A percentile compares a stretch with the other conserved stretches of the same genome.
Evolutionary conservation across 2,797 vertebrate species (phyloP).

Genomic region (Girardinus metallicus): DNA sequence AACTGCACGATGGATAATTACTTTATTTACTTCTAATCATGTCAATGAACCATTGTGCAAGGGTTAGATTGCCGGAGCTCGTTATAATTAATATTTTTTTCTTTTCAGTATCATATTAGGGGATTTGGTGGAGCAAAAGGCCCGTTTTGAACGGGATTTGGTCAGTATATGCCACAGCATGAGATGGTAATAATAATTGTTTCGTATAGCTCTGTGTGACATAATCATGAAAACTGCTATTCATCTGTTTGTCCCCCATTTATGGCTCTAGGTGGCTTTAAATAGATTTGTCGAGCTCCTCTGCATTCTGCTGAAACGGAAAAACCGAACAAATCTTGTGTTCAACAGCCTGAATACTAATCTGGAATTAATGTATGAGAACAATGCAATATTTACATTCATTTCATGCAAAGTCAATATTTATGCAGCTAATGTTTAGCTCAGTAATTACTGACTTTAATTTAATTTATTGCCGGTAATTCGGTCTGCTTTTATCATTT

Average conservation of each 20-base stretch:
- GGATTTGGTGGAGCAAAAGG: slow-evolving; percentile 48
- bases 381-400: background rate
- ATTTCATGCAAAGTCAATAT: slow-evolving; percentile 17
- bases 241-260: slow-evolving; percentile 15
- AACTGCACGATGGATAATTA: slow-evolving; percentile 86
- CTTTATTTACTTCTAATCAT: slow-evolving; percentile 87
- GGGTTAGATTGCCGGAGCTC: slow-evolving; percentile 67
- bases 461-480: slow-evolving; percentile 19
- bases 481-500: slow-evolving; percentile 26
- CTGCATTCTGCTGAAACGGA: slow-evolving; percentile 6
- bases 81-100: slow-evolving; percentile 43
- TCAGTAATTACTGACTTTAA: slow-evolving; percentile 23
- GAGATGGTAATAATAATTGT: slow-evolving; percentile 37
- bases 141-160: slow-evolving; percentile 47
- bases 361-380: slow-evolving; percentile 16
- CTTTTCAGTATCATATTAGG: slow-evolving; percentile 50
- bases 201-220: slow-evolving; percentile 37
- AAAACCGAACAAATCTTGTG: background rate
- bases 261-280: slow-evolving; percentile 34
- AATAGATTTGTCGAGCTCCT: slow-evolving; percentile 25
- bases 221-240: slow-evolving; percentile 46
- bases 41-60: slow-evolving; percentile 73
- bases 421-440: background rate
- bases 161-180: slow-evolving; percentile 36
- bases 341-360: slow-evolving; percentile 13